phyloP scores from a whole-genome alignment of 2,113 vertebrate genomes.

The Dermatemys mawii region DNA sequence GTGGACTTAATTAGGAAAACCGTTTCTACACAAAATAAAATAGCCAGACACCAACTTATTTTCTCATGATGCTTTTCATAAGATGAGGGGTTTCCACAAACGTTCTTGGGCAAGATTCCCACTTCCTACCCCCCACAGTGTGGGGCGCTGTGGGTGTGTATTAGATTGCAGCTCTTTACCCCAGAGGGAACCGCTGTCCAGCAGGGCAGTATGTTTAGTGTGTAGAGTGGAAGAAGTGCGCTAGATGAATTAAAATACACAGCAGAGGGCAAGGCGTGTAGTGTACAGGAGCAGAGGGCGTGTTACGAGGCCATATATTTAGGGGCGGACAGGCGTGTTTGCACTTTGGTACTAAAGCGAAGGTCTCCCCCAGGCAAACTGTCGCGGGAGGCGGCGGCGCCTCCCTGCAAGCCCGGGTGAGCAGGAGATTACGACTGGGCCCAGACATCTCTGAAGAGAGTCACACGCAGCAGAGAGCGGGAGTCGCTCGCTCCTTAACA shows the following conservation, averaged over 20 bases:
- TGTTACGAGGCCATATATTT: accelerated
- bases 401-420: neutral
- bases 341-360: neutral
- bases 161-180: neutral
- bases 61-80: neutral
- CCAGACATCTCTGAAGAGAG: too few species aligned
- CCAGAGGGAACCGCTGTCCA: neutral
- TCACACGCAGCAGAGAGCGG: neutral
- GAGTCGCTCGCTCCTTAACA: too few species aligned
- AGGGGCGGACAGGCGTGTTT: accelerated
- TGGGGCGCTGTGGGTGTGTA: neutral
- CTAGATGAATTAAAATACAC: too few species aligned
- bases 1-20: neutral
- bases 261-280: too few species aligned
- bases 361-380: too few species aligned
- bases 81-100: neutral
- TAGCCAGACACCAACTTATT: too few species aligned
- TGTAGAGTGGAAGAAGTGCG: too few species aligned
- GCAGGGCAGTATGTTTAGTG: too few species aligned
- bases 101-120: neutral
- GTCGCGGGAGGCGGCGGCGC: neutral
- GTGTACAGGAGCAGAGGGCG: too few species aligned
- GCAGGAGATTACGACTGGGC: neutral
- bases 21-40: neutral
- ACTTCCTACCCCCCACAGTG: neutral